Base-by-base conservation (phyloP, 2,888 invertebrate species). In the Polietes domitor region DNA sequence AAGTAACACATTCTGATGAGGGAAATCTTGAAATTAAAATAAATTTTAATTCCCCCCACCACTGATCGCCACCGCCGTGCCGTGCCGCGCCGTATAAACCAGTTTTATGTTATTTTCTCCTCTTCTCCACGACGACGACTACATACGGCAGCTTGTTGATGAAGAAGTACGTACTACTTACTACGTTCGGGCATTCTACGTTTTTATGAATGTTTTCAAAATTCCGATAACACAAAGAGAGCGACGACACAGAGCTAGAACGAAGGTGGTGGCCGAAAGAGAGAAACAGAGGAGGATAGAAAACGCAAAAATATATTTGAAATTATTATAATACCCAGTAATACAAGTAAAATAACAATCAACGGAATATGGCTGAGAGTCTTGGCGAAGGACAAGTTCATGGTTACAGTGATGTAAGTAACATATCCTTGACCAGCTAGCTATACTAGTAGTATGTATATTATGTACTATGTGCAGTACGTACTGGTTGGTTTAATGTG, bases 351-450 rank as follows among this genome's bases (percentile, higher is more conserved):
- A 63, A 21, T 43, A 43, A 43, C 43, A 43, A 17, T 37, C 43
- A 37, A 65, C 32, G 2, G 43, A 86, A 70, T 81, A 89, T 89
- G 88, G 89, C 89, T 80, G 89, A 88, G 80, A 85, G 85, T 72
- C 73, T 85, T 77, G 89, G 88, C 79, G 90, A 90, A 88, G 89
- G 88, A 65, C 89, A 90, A 87, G 89, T 91, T 87, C 91, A 90
- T 88, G 91, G 91, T 80, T 91, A 88, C 87, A 87, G 88, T 88
- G 89, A 90, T 87, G 90, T 90, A 91, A 90, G 90, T 90, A n/a
- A 61, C 41, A 37, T 26, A 55, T 47, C 58, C 55, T 21, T 75
- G 19, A 72, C 73, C 73, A 63, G 55, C 63, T 32, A 63, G 50
- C 28, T 43, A 28, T 50, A 21, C 24, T 17, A n/a, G 7, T 17